Conservation (phyloP, 2,888 invertebrate species). For the Hesperia comma region DNA sequence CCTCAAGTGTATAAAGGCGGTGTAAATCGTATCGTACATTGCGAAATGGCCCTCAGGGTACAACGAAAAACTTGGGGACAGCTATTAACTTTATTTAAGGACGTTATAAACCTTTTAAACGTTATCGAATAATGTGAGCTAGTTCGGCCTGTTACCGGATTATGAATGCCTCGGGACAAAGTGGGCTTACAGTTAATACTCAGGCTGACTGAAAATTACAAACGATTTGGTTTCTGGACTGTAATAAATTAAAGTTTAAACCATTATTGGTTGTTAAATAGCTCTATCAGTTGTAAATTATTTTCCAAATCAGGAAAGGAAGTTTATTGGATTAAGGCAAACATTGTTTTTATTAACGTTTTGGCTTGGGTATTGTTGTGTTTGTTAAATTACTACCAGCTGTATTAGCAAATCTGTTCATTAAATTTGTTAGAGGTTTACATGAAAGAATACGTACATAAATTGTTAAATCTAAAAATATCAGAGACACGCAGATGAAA, state of each 20-base stretch:
- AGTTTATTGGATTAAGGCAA: too few species aligned
- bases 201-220: slow-evolving; percentile 45
- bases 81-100: slow-evolving; percentile 82
- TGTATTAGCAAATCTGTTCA: too few species aligned
- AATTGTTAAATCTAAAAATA: too few species aligned
- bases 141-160: slow-evolving; percentile 66
- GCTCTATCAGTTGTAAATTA: too few species aligned
- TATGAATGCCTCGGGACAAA: slow-evolving; percentile 64
- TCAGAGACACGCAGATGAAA: too few species aligned
- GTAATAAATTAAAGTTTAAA: not conserved
- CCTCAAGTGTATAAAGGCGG: slow-evolving; percentile 72
- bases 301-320: too few species aligned
- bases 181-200: slow-evolving; percentile 33
- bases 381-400: too few species aligned
- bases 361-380: too few species aligned
- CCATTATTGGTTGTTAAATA: too few species aligned
- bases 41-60: slow-evolving; percentile 76
- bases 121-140: slow-evolving; percentile 73
- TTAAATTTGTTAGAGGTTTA: too few species aligned
- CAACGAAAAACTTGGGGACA: slow-evolving; percentile 76
- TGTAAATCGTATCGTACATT: slow-evolving; percentile 77
- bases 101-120: slow-evolving; percentile 80
- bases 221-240: not conserved
- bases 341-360: too few species aligned
- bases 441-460: too few species aligned